Evolutionary conservation across 2,113 vertebrate genomes (phyloP).

Genomic region (Callocephalon fimbriatum): DNA sequence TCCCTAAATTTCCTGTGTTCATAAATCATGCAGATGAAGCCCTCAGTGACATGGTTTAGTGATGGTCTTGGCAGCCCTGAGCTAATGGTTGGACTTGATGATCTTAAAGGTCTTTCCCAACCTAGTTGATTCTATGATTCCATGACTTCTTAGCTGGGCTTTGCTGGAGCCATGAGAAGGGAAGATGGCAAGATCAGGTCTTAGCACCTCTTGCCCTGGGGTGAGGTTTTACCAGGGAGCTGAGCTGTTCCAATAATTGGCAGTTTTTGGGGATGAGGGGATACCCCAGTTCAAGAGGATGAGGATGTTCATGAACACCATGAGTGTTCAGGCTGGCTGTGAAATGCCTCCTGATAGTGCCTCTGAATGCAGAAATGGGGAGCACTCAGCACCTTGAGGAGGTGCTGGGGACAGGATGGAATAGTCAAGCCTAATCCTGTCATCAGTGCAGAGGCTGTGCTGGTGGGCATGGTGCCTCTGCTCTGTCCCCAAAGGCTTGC

Average conservation of each 20-base stretch:
- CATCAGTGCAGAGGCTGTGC: neutral
- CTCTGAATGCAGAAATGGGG: neutral
- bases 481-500: accelerated
- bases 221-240: neutral
- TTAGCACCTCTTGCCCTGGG: neutral
- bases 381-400: neutral
- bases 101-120: neutral
- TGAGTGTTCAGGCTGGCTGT: neutral
- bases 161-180: neutral
- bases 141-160: neutral
- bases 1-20: neutral
- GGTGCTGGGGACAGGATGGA: neutral
- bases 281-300: neutral
- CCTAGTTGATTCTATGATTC: neutral
- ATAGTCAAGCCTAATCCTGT: neutral
- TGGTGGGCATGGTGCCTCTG: neutral
- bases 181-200: neutral
- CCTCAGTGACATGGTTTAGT: neutral
- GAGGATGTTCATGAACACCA: neutral
- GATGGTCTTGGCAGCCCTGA: neutral
- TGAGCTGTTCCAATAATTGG: neutral
- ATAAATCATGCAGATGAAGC: neutral
- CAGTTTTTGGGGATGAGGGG: neutral
- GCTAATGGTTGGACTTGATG: neutral
- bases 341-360: neutral